Evolutionary conservation across 2,113 vertebrate species (phyloP).

Genomic region (Psittacula cyanocephala): DNA sequence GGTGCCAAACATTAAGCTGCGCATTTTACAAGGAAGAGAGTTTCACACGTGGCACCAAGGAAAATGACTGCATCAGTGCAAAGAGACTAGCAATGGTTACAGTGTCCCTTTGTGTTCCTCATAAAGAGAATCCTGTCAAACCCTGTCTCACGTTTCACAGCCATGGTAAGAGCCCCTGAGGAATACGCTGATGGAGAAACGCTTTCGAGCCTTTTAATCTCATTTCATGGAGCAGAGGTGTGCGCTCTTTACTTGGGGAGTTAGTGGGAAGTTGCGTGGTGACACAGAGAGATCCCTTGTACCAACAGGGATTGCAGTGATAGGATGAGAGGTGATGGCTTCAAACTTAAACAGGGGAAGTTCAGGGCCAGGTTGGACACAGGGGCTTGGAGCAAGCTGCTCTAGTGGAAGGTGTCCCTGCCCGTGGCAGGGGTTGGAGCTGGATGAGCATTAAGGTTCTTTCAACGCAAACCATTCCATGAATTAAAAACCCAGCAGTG

Average conservation of each 20-base stretch:
- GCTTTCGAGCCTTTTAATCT: not conserved
- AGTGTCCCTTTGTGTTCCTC: constrained; percentile 11
- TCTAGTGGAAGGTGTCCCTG: not conserved
- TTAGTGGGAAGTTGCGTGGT: not conserved
- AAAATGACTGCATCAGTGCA: constrained; percentile 3
- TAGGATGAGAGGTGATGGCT: too few relatives aligned
- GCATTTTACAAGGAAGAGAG: not conserved
- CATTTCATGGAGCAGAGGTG: not conserved
- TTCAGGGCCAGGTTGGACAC: too few relatives aligned
- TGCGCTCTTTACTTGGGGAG: not conserved
- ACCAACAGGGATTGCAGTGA: not conserved
- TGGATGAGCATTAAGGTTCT: not conserved
- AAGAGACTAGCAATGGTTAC: not conserved
- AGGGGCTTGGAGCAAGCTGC: not conserved
- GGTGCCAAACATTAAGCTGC: not conserved
- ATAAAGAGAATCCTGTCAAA: constrained; percentile 26
- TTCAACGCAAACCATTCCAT: not conserved
- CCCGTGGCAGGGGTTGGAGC: not conserved
- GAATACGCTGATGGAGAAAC: not conserved
- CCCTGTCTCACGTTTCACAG: not conserved
- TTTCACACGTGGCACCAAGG: not conserved
- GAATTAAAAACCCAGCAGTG: too few relatives aligned
- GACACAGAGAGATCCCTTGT: not conserved
- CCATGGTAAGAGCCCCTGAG: not conserved
- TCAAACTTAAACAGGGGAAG: too few relatives aligned